Conservation (phyloP, 2,888 invertebrate genomes). For the Melipona bicolor region DNA sequence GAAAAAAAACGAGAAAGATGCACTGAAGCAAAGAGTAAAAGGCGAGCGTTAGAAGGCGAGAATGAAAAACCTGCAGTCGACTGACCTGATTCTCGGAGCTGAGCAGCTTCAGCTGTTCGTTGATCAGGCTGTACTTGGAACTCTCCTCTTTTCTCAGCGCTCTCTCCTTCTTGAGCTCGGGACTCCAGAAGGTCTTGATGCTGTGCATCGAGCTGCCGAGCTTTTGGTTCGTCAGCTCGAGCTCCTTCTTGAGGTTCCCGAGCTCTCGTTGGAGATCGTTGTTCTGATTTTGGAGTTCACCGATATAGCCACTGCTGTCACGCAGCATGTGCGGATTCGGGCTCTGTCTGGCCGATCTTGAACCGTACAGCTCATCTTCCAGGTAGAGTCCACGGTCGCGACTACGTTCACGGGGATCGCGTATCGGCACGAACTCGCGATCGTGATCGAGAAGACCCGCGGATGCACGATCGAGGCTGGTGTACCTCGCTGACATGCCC, state of each 20-base stretch:
- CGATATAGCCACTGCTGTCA: slow-evolving; percentile 89
- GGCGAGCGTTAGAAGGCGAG: neutral
- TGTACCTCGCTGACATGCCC: slow-evolving; percentile 86
- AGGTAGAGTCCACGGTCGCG: slow-evolving; percentile 88
- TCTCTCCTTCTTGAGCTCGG: slow-evolving; percentile 99
- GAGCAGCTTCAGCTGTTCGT: slow-evolving; percentile 97
- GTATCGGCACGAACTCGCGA: slow-evolving; percentile 94
- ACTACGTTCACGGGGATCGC: slow-evolving; percentile 90
- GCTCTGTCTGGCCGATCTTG: slow-evolving; percentile 89
- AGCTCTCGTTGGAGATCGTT: slow-evolving; percentile 97
- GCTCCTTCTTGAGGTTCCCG: slow-evolving; percentile 95
- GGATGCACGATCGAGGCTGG: slow-evolving; percentile 89
- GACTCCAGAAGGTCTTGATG: slow-evolving; percentile 99
- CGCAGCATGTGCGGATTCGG: slow-evolving; percentile 88
- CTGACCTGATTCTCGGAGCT: slow-evolving; percentile 98
- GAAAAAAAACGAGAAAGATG: neutral
- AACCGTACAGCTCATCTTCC: slow-evolving; percentile 89
- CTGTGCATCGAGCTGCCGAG: slow-evolving; percentile 99
- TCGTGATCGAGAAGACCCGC: slow-evolving; percentile 91
- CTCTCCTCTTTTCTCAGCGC: slow-evolving; percentile 98
- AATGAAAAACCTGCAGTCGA: slow-evolving; percentile 50
- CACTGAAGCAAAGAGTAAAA: neutral
- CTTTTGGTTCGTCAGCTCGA: slow-evolving; percentile 98
- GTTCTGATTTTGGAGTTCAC: slow-evolving; percentile 96
- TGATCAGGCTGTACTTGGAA: slow-evolving; percentile 97